Conservation (phyloP, 2,113 vertebrate genomes). For the Galemys pyrenaicus region DNA sequence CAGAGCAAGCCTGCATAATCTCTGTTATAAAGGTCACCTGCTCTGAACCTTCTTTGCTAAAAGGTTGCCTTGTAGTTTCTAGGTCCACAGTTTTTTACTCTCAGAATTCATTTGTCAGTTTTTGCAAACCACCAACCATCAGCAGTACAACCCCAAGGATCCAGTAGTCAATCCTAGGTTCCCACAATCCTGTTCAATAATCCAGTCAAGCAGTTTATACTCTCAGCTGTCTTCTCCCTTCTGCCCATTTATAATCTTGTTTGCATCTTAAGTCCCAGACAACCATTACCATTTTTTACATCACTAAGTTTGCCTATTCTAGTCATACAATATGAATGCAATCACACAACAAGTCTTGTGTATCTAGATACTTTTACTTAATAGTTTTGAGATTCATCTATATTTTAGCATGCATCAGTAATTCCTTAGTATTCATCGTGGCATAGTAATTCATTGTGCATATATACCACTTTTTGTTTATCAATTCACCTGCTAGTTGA, state of each 20-base stretch:
- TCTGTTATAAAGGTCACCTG: background rate
- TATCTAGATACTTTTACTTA: background rate
- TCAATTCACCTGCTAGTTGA: background rate
- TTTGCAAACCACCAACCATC: background rate
- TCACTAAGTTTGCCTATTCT: constrained; percentile 7
- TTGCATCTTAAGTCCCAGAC: background rate
- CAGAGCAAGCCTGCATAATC: background rate
- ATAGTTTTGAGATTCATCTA: background rate
- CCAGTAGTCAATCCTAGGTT: background rate
- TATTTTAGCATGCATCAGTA: background rate
- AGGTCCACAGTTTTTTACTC: background rate
- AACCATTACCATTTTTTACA: background rate
- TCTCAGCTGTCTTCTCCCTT: background rate
- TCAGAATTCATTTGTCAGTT: background rate
- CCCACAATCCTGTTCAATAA: background rate
- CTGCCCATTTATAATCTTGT: background rate
- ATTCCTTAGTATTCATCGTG: background rate
- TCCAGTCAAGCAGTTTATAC: background rate
- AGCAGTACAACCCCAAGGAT: background rate
- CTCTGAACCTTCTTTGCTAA: background rate
- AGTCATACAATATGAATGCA: background rate
- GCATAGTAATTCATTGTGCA: background rate
- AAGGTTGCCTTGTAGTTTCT: background rate
- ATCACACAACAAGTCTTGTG: background rate
- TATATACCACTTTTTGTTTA: background rate